These are phyloP conservation scores for Danio kyathit DNA, from an alignment of 2,797 vertebrate species.

Conservation along the genomic window DNA sequence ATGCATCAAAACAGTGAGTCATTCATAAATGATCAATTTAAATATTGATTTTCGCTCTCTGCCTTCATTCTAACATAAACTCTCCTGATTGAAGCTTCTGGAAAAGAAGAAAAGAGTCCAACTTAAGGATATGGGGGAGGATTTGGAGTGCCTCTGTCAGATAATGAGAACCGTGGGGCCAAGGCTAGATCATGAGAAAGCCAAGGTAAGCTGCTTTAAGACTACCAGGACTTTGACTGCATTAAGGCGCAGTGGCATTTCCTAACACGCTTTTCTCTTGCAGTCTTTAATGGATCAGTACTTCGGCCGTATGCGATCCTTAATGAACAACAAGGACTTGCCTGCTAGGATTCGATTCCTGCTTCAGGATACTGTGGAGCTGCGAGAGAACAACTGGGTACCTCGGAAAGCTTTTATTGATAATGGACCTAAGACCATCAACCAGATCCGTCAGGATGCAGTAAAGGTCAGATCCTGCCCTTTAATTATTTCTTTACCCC, in stretches of 20 bases:
- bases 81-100: constrained; percentile 87
- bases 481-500: background rate
- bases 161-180: constrained; percentile 99
- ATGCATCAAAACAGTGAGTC: constrained; percentile 99
- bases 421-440: constrained; percentile 99
- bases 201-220: constrained; percentile 84
- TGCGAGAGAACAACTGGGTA: constrained; percentile 97
- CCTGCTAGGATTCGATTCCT: constrained; percentile 99
- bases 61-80: background rate
- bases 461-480: constrained; percentile 84
- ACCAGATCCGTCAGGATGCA: constrained; percentile 99
- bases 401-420: constrained; percentile 99
- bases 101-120: constrained; percentile 99
- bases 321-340: constrained; percentile 99
- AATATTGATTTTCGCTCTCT: background rate
- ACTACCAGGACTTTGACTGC: background rate
- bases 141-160: constrained; percentile 99
- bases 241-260: background rate
- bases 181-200: constrained; percentile 99
- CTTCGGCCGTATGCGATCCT: constrained; percentile 99
- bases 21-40: background rate
- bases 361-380: constrained; percentile 98
- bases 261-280: constrained; percentile 1
- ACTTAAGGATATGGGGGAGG: constrained; percentile 99
- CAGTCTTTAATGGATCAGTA: constrained; percentile 99